Conservation (phyloP, 2,888 invertebrate genomes). For the Plusia festucae region DNA sequence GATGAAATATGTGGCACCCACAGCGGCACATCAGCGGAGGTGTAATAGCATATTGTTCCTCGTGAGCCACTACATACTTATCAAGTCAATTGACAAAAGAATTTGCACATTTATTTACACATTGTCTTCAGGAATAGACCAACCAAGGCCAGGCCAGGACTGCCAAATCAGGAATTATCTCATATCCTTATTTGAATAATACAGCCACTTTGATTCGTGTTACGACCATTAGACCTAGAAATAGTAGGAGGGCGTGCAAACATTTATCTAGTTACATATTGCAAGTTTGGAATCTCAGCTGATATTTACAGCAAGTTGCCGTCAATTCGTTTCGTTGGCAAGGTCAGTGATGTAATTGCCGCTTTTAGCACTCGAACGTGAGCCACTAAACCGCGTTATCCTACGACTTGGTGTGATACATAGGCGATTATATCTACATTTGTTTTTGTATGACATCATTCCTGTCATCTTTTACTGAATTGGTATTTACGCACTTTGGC, state of each 20-base stretch:
- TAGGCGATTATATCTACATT: constrained; percentile 64
- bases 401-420: constrained; percentile 38
- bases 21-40: constrained; percentile 72
- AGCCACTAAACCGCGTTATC: constrained; percentile 66
- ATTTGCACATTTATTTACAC: constrained; percentile 57
- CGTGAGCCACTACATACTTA: constrained; percentile 68
- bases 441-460: constrained; percentile 83
- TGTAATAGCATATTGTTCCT: constrained; percentile 76
- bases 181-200: constrained; percentile 67
- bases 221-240: constrained; percentile 38
- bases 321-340: constrained; percentile 73
- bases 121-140: constrained; percentile 65
- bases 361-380: constrained; percentile 81
- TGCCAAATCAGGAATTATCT: constrained; percentile 64
- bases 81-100: constrained; percentile 65
- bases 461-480: constrained; percentile 20
- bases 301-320: constrained; percentile 76
- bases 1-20: constrained; percentile 74
- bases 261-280: constrained; percentile 25
- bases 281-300: constrained; percentile 73
- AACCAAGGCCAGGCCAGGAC: constrained; percentile 61
- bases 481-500: neutral
- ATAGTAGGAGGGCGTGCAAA: constrained; percentile 52
- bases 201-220: constrained; percentile 44
- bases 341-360: constrained; percentile 88